Evolutionary conservation across 2,113 vertebrate genomes (phyloP).

Genomic region (Triplophysa siluroides): DNA sequence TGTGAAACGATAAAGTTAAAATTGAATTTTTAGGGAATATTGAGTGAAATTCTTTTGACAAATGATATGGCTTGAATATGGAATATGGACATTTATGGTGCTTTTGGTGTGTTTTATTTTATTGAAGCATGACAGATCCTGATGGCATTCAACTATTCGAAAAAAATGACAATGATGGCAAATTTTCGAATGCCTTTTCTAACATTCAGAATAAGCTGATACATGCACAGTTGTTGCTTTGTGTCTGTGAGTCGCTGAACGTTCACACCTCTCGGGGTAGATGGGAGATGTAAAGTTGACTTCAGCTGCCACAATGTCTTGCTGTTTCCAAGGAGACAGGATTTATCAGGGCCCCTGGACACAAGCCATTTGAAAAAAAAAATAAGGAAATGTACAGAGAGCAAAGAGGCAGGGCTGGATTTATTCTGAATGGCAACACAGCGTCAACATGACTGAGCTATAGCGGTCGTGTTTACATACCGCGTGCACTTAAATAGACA

Average conservation of each 20-base stretch:
- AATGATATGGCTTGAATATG: too few species aligned
- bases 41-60: too few species aligned
- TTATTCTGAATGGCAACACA: neutral
- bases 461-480: slow-evolving; percentile 2
- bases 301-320: slow-evolving; percentile 52
- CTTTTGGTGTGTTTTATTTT: too few species aligned
- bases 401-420: slow-evolving; percentile 20
- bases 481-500: neutral
- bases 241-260: slow-evolving; percentile 6
- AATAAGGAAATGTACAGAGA: slow-evolving; percentile 18
- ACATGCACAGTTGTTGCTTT: neutral
- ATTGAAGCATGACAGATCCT: too few species aligned
- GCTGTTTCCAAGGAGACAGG: slow-evolving; percentile 58
- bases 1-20: too few species aligned
- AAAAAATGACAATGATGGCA: neutral
- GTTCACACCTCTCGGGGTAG: slow-evolving; percentile 48
- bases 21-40: too few species aligned
- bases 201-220: too few species aligned
- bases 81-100: slow-evolving; percentile 7
- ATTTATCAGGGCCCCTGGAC: slow-evolving; percentile 53
- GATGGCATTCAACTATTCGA: too few species aligned
- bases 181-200: neutral
- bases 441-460: neutral
- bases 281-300: slow-evolving; percentile 54
- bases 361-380: slow-evolving; percentile 34